Evolutionary conservation across 2,113 vertebrate species (phyloP), one percentile per base, ranked within the genome.

Genomic region (Stercorarius parasiticus): DNA sequence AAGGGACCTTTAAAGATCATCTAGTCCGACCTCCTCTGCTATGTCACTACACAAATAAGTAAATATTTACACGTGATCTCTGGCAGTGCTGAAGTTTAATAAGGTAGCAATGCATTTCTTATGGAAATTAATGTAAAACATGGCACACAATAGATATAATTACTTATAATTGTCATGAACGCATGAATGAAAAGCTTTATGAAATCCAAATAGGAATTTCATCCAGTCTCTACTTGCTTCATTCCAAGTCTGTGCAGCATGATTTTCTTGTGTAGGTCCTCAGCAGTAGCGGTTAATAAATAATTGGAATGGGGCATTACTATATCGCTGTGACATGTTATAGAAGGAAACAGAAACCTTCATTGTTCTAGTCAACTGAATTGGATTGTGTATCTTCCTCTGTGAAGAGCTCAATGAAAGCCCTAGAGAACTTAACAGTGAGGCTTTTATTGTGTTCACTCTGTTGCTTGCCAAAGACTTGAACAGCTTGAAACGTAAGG

Each of bases 361-460:
- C 56, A 83, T 91, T 96, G 72, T 97, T 95, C 52, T 65, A 14
- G 10, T 84, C 70, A 88, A 49, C 50, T 87, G 91, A 92, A 47
- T 74, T 93, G 69, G 84, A 77, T 83, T 94, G 67, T 83, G 1
- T 88, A 20, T 96, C 86, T 90, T 96, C 71, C 55, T 93, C 67
- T 91, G 69, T 80, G 77, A 92, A 91, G 64, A 93, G 67, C 73
- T 86, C 71, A 78, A 0, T 91, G 86, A 70, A 77, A 92, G 74
- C 61, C 53, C 73, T 49, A 42, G 73, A 96, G 72, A 93, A 70
- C 61, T 50, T 56, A 84, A 95, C 86, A 95, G 79, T 78, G 81
- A 93, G 50, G 93, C 87, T 82, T 89, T 97, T 86, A 92, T 93
- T 94, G 81, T 93, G 85, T 53, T 89, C 52, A 3, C 66, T 73